Evolutionary conservation across 2,888 invertebrate species (phyloP).

Genomic region (Galeopsomyia nigrocyanea): DNA sequence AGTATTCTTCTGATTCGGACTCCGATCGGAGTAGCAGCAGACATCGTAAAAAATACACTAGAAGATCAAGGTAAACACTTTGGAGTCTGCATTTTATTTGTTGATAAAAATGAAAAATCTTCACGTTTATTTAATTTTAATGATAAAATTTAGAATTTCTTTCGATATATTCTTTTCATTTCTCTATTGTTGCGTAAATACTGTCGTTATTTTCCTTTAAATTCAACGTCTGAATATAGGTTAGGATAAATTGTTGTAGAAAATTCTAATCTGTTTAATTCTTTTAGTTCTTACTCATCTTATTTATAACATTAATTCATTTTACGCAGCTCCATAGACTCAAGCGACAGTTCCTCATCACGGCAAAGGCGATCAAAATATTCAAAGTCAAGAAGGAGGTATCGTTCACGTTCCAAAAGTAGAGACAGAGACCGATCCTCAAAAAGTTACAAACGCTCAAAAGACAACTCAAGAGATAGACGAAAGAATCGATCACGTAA

Average conservation of each 20-base stretch:
- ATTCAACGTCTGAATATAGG: slow-evolving; percentile 4
- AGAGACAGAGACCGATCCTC: slow-evolving; percentile 58
- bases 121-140: background rate
- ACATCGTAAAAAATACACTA: slow-evolving; percentile 59
- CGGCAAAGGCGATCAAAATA: slow-evolving; percentile 61
- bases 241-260: no score
- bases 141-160: background rate
- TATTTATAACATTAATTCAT: background rate
- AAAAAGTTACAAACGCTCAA: slow-evolving; percentile 59
- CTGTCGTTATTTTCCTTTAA: background rate
- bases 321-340: slow-evolving; percentile 52
- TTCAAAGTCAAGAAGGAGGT: slow-evolving; percentile 60
- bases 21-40: slow-evolving; percentile 61
- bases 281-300: no score
- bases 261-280: no score
- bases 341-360: slow-evolving; percentile 60
- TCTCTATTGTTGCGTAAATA: slow-evolving; percentile 10
- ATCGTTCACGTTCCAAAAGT: slow-evolving; percentile 61
- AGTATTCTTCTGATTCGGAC: slow-evolving; percentile 65
- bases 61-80: slow-evolving; percentile 54
- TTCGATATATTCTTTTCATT: background rate
- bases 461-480: slow-evolving; percentile 61
- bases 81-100: background rate
- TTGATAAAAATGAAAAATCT: background rate
- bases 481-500: slow-evolving; percentile 58